Conservation (phyloP, 2,797 vertebrate genomes). For the Sebastiscus tertius region DNA sequence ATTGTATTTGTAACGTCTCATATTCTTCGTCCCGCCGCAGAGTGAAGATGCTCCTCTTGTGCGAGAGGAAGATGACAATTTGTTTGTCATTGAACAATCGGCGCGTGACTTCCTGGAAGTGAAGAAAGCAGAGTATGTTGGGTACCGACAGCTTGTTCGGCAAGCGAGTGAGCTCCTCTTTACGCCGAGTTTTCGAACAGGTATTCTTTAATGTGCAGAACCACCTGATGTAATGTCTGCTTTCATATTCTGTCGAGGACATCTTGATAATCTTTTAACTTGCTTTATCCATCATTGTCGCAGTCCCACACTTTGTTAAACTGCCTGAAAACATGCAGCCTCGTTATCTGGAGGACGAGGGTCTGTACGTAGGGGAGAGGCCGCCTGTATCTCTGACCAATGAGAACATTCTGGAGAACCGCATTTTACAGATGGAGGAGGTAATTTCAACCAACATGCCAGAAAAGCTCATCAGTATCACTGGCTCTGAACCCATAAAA, state of each 20-base stretch:
- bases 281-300: background rate
- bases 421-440: slow-evolving; percentile 88
- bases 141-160: slow-evolving; percentile 74
- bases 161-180: slow-evolving; percentile 88
- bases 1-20: background rate
- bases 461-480: background rate
- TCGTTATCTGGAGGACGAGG: slow-evolving; percentile 94
- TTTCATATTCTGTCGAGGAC: background rate
- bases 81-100: slow-evolving; percentile 83
- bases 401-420: slow-evolving; percentile 94
- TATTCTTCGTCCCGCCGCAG: slow-evolving; percentile 62
- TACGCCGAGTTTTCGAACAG: slow-evolving; percentile 85
- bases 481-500: background rate
- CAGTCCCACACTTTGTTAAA: slow-evolving; percentile 89
- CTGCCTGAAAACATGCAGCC: slow-evolving; percentile 90
- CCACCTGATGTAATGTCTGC: background rate
- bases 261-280: background rate
- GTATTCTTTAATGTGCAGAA: slow-evolving; percentile 65
- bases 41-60: slow-evolving; percentile 84
- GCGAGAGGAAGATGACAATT: slow-evolving; percentile 77
- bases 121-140: slow-evolving; percentile 85
- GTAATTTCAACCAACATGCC: slow-evolving; percentile 71
- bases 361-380: slow-evolving; percentile 91
- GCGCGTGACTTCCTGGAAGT: slow-evolving; percentile 86
- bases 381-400: slow-evolving; percentile 84